A percentile compares a stretch with the other conserved stretches of the same genome.
Evolutionary conservation across 2,888 invertebrate genomes (phyloP).

Genomic region (Drosophila robusta): DNA sequence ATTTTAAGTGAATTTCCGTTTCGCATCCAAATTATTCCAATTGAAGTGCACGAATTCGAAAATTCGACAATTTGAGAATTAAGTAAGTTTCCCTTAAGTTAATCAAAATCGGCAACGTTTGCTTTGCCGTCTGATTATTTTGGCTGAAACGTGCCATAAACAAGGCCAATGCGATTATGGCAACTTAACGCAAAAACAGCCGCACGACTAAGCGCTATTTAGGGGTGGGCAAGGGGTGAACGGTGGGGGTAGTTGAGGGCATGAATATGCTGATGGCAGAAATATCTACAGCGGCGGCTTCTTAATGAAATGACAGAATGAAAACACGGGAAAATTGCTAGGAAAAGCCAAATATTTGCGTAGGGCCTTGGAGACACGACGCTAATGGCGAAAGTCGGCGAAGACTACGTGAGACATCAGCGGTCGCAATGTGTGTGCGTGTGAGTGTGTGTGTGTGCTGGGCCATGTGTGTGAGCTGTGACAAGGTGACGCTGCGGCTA

Average conservation of each 20-base stretch:
- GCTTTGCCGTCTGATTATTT: constrained; percentile 53
- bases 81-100: constrained; percentile 45
- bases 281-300: constrained; percentile 37
- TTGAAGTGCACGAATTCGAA: constrained; percentile 16
- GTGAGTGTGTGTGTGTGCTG: constrained; percentile 8
- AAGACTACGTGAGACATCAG: constrained; percentile 36
- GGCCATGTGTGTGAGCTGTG: constrained; percentile 17
- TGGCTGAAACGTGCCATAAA: constrained; percentile 60
- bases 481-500: constrained; percentile 36
- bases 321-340: constrained; percentile 66
- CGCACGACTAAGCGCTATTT: constrained; percentile 49
- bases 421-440: constrained; percentile 8
- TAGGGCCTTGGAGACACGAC: constrained; percentile 41
- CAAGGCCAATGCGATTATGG: constrained; percentile 59
- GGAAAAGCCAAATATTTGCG: constrained; percentile 66
- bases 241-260: not conserved
- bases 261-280: constrained; percentile 29
- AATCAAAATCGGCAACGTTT: constrained; percentile 58
- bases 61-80: constrained; percentile 6
- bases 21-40: not conserved
- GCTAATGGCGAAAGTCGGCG: constrained; percentile 62
- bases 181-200: constrained; percentile 38
- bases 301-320: constrained; percentile 71
- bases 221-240: not conserved
- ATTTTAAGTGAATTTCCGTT: constrained; percentile 18